Base-by-base conservation (phyloP, 1,140 invertebrate genomes). In the Nasonia longicornis region DNA sequence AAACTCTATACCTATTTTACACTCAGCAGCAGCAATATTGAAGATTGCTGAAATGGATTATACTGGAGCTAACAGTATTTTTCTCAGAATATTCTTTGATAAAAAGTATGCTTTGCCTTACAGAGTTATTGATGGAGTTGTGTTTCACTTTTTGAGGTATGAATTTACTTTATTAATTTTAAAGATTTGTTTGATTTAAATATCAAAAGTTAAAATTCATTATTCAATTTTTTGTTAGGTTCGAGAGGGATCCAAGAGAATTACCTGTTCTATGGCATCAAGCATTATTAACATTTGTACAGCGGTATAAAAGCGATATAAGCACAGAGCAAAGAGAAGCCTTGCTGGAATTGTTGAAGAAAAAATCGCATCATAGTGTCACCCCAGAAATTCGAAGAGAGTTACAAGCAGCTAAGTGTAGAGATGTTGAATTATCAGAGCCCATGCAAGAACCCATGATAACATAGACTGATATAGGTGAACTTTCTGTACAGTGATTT, bases 41-140 rank as follows among this genome's bases (percentile, higher is more conserved):
- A 98, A 97, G 92, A 97, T 99, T 82, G 97, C 98, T 45, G 97
- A 99, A 92, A 98, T 99, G 97, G 96, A 96, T 83, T 99, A 99
- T 87, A 97, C 94, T 72, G 98, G 98, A n/a, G 97, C 98, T 1
- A 99, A 96, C 90, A 98, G 97, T 73, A 97, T 99, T 85, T 98
- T 99, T 87, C 91, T 99, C 38, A 93, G 97, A 70, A 96, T 98
- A 87, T 94, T 99, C 75, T 94, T 99, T 79, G 98, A 99, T 87
- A 99, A 99, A 90, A 99, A 99, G 89, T 99, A 99, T 92, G 97
- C 98, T 2, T 90, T 99, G 64, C 98, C 98, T 1, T 99, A 97
- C 89, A 92, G 97, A 86, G 98, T 99, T 3, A 93, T 99, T 20
- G 98, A 99, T 92, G 96, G 96, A 14, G 93, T 97, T n/a, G 97